Percentiles rank a stretch among this genome's conserved stretches.
These are phyloP conservation scores for Whitmania pigra DNA, from an alignment of 1,140 invertebrate genomes.

Conservation along the genomic window DNA sequence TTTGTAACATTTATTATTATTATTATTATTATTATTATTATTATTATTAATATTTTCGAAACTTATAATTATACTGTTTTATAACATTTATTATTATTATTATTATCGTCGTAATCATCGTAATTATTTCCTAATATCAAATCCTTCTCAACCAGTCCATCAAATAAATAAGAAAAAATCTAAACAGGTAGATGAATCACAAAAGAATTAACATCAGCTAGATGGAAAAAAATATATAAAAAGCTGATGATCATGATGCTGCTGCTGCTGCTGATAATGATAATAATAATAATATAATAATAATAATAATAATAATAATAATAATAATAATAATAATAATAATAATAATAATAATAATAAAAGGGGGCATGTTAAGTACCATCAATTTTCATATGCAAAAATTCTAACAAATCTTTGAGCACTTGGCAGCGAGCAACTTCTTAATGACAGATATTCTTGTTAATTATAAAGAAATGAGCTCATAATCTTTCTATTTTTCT, in stretches of 20 bases:
- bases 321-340: background rate
- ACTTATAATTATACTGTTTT: no score
- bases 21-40: background rate
- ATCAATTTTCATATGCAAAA: no score
- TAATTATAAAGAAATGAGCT: no score
- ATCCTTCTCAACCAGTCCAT: background rate
- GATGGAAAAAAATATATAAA: no score
- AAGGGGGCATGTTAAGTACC: no score
- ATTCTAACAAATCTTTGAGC: no score
- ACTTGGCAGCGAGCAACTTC: no score
- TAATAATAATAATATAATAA: conserved; percentile 13
- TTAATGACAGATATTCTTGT: no score
- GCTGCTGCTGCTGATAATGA: background rate
- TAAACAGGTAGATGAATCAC: background rate
- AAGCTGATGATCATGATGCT: background rate
- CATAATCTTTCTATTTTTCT: no score
- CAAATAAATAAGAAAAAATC: background rate
- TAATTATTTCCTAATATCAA: background rate
- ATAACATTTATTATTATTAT: background rate
- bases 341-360: conserved; percentile 3
- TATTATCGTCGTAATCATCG: background rate
- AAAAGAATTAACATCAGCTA: background rate
- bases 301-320: background rate
- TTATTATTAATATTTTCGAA: background rate
- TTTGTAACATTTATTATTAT: background rate